Conservation (phyloP, 2,113 vertebrate genomes). For the Pholis gunnellus region DNA sequence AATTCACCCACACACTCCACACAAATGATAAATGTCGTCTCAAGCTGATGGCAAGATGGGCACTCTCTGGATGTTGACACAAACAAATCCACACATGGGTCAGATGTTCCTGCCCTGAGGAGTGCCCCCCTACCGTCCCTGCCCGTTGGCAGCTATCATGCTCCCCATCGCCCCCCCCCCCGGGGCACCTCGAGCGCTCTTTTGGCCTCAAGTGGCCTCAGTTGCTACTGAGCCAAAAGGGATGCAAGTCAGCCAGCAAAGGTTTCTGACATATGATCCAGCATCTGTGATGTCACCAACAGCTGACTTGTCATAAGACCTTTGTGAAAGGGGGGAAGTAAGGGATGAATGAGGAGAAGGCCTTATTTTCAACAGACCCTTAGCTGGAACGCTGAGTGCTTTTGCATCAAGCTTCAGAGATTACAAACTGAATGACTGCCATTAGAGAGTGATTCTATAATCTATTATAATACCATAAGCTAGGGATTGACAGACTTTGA, state of each 20-base stretch:
- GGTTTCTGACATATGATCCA: conserved; percentile 88
- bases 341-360: conserved; percentile 73
- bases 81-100: conserved; percentile 78
- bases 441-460: conserved; percentile 96
- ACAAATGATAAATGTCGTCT: conserved; percentile 64
- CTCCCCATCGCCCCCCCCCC: conserved; percentile 48
- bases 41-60: conserved; percentile 80
- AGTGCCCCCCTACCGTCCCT: conserved; percentile 65
- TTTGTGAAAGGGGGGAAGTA: conserved; percentile 52
- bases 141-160: conserved; percentile 68
- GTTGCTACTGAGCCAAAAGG: conserved; percentile 68
- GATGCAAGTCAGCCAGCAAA: conserved; percentile 87
- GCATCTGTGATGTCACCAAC: conserved; percentile 88
- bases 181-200: conserved; percentile 50
- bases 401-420: conserved; percentile 71
- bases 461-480: conserved; percentile 96
- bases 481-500: conserved; percentile 94
- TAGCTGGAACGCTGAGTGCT: conserved; percentile 71
- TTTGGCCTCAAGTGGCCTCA: conserved; percentile 72
- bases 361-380: conserved; percentile 78
- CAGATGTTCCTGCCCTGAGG: conserved; percentile 84
- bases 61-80: conserved; percentile 46
- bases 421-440: conserved; percentile 91
- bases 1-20: conserved; percentile 14
- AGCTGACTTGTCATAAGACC: conserved; percentile 94